Evolutionary conservation across 2,113 vertebrate species (phyloP), one percentile per base, ranked within the genome.

Genomic region (Oncorhynchus gorbuscha): DNA sequence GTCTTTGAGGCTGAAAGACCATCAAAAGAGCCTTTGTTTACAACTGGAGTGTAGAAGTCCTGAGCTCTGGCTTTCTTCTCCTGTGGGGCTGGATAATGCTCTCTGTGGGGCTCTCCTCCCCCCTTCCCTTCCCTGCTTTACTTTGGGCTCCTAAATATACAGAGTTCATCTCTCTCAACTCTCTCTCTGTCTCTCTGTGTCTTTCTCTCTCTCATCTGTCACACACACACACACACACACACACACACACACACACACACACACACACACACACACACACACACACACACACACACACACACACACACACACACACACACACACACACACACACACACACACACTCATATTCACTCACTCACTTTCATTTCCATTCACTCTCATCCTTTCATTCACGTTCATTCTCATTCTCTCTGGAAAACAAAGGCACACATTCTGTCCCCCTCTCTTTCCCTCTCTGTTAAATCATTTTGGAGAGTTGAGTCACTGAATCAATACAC

Each of bases 11-110:
- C 72, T 65, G 67, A 79, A 49, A 0, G 3, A 78, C 84, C 77
- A 87, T 92, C 86, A 89, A 89, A 91, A 82, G 86, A 82, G 71
- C 39, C 80, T 92, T 92, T 90, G 90, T 94, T 88, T 89, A 79
- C 30, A 5, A 58, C 69, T 80, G 76, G 58, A 8, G 48, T 83
- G 82, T 39, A 84, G 86, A 90, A 88, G 82, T 9, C 1, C 83
- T 3, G n/a, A 75, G 76, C 76, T 73, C 28, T 72, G 73, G 81
- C 68, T 79, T 8, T 0, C 65, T 83, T 69, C 73, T 82, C 76
- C 76, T 67, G 69, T 72, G 71, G 69, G 64, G 26, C 61, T 69
- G 73, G 68, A 77, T 78, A 85, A 83, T 80, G 81, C 73, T 59
- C 70, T 76, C 81, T 69, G 61, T 79, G 74, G 79, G 68, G 39